Evolutionary conservation across 2,888 invertebrate species (phyloP), one percentile per base, ranked within the genome.

Genomic region (Odontocerum albicorne): DNA sequence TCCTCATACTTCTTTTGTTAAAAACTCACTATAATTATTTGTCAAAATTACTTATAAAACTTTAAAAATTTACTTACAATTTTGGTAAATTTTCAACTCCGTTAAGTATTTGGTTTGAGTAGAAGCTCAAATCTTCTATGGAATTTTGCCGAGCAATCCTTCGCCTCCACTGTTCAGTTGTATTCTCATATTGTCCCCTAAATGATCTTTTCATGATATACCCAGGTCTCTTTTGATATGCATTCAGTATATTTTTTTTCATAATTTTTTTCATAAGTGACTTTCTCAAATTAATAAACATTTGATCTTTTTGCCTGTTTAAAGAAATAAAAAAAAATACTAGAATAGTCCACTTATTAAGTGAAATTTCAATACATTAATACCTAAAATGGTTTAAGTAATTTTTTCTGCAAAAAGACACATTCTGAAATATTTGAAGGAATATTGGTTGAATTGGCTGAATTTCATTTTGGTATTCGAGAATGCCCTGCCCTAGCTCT

Each of bases 131-230:
- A 12, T 31, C 13, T 13, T 50, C 46, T 2, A 19, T 15, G 1
- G 46, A 46, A 7, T 10, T 27, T 7, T 27, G 27, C 10, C 4
- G 2, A 10, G 15, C 20, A 40, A 52, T 44, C 21, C 57, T 42
- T n/a, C 35, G 32, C 16, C 53, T 19, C 57, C 57, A 57, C 19
- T 57, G 57, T 40, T 57, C 50, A 12, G 58, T 58, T 4, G 54
- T 42, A 13, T 49, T 22, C 31, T 39, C 27, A 40, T 53, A 53
- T 32, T 45, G 43, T 13, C 19, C 21, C 38, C 17, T 7, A n/a
- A n/a, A n/a, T n/a, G n/a, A n/a, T n/a, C n/a, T n/a, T n/a, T n/a
- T n/a, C n/a, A n/a, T n/a, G n/a, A n/a, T n/a, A n/a, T n/a, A n/a
- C n/a, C n/a, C n/a, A n/a, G n/a, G n/a, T n/a, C n/a, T n/a, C n/a